A percentile compares a stretch with the other conserved stretches of the same genome.
phyloP scores from a whole-genome alignment of 35 echinoderm and acorn worm genomes.

The Hemicentrotus pulcherrimus region DNA sequence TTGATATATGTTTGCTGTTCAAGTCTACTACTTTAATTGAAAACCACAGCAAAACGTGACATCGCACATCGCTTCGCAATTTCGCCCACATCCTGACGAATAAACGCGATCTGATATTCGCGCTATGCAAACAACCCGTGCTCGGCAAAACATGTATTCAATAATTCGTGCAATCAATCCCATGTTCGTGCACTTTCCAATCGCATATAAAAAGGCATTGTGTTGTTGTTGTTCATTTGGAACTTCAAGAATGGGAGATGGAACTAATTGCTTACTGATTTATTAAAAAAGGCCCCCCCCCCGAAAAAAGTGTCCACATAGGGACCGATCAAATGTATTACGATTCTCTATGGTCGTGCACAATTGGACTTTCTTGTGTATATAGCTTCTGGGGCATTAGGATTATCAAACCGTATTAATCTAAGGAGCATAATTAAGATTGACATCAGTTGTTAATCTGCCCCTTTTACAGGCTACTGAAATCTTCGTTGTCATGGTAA shows the following conservation, averaged over 20 bases:
- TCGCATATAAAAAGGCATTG: neutral
- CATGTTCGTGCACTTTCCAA: neutral
- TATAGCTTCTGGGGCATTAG: neutral
- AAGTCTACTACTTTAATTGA: neutral
- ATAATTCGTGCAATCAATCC: neutral
- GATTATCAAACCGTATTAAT: neutral
- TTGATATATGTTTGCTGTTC: neutral
- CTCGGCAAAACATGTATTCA: neutral
- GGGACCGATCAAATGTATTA: no score
- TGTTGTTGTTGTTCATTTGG: neutral
- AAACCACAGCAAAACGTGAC: neutral
- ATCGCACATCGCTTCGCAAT: no score
- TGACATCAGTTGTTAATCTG: neutral
- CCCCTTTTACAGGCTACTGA: neutral
- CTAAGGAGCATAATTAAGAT: neutral
- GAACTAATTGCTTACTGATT: no score
- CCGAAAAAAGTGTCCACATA: no score
- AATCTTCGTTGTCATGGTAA: neutral
- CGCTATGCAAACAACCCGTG: neutral
- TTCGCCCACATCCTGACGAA: neutral
- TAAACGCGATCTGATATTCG: neutral
- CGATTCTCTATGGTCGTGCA: neutral
- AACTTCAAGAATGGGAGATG: no score
- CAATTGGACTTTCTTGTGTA: neutral
- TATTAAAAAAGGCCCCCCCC: no score